These are phyloP conservation scores for Bubo bubo DNA, from an alignment of 2,113 vertebrate species.

Conservation along the genomic window DNA sequence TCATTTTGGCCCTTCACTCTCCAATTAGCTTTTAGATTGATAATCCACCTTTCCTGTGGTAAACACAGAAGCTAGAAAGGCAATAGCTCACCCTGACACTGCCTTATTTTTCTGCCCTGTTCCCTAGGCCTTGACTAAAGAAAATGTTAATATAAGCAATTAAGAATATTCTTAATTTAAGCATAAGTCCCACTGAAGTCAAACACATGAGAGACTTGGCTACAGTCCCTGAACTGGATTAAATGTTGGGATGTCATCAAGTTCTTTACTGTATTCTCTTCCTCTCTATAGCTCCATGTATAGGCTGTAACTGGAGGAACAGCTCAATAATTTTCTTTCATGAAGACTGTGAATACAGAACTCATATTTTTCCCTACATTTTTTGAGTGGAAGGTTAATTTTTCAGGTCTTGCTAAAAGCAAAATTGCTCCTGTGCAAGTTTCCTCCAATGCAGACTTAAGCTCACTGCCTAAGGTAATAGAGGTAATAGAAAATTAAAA, in stretches of 20 bases:
- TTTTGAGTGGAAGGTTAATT: not conserved
- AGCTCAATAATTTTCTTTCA: not conserved
- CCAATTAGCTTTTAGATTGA: not conserved
- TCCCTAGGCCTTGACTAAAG: not conserved
- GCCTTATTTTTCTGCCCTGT: not conserved
- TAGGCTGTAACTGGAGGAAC: not conserved
- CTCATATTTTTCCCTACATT: not conserved
- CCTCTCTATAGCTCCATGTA: not conserved
- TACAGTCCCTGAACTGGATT: not conserved
- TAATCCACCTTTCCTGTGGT: not conserved
- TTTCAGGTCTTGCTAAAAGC: not conserved
- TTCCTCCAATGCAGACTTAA: not conserved
- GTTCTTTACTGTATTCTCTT: not conserved
- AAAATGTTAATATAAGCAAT: not conserved
- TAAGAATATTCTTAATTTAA: not conserved
- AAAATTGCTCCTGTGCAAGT: not conserved
- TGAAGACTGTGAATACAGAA: not conserved
- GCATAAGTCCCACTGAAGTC: not conserved
- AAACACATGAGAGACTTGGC: not conserved
- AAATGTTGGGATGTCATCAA: not conserved
- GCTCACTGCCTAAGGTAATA: not conserved
- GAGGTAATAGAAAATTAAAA: conserved; percentile 12
- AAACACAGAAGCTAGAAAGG: not conserved
- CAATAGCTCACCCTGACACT: not conserved
- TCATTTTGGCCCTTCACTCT: not conserved